A percentile compares a stretch with the other conserved stretches of the same genome.
Evolutionary conservation across 2,888 invertebrate species (phyloP).

Genomic region (Palloptera scutellata): DNA sequence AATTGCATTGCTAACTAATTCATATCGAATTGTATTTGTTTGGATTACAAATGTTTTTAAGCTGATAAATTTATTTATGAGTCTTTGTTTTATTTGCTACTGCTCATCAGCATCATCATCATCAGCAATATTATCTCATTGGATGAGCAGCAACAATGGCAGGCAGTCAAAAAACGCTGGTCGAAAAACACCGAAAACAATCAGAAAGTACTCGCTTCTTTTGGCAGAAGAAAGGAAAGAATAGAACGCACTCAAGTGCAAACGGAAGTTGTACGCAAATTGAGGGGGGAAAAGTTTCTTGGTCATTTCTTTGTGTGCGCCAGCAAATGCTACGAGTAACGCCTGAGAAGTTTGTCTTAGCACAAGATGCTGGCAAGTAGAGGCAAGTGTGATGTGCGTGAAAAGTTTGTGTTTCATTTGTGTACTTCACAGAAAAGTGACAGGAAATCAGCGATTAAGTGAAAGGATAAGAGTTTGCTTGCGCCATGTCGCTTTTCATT

Average conservation of each 20-base stretch:
- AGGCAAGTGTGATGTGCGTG: slow-evolving; percentile 32
- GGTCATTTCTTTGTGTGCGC: slow-evolving; percentile 17
- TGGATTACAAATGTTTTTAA: background rate
- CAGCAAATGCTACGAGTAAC: slow-evolving; percentile 11
- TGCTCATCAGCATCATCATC: slow-evolving; percentile 18
- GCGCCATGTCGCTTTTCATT: slow-evolving; percentile 22
- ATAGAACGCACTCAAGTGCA: slow-evolving; percentile 32
- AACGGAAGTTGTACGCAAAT: slow-evolving; percentile 38
- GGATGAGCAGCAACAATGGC: slow-evolving; percentile 27
- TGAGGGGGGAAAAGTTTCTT: slow-evolving; percentile 27
- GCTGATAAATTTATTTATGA: slow-evolving; percentile 21
- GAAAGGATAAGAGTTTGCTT: slow-evolving; percentile 26
- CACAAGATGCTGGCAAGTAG: background rate
- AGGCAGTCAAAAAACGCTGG: background rate
- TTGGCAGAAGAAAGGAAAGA: slow-evolving; percentile 16
- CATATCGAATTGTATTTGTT: background rate
- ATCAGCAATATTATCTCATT: background rate
- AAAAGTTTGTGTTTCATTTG: slow-evolving; percentile 29
- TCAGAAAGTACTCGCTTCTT: background rate
- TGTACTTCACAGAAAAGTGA: slow-evolving; percentile 26
- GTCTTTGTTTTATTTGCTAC: slow-evolving; percentile 20
- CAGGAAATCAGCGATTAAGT: slow-evolving; percentile 37
- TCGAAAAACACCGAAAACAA: too few relatives aligned
- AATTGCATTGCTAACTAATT: background rate
- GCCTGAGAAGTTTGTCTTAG: slow-evolving; percentile 8